Evolutionary conservation across 2,888 invertebrate genomes (phyloP).

Genomic region (Epinotia bilunana): DNA sequence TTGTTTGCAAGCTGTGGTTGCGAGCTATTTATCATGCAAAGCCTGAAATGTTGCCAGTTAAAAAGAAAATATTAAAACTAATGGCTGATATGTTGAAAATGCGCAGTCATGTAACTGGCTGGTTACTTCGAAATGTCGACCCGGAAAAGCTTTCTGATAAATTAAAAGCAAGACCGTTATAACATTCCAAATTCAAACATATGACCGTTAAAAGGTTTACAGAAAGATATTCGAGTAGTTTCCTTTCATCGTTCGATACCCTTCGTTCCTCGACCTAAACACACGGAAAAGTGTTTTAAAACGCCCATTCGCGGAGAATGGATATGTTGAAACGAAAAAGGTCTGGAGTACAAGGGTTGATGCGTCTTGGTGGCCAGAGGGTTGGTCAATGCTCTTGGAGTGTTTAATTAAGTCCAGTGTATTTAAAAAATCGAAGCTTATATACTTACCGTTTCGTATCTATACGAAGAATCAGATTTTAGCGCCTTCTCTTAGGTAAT

Average conservation of each 20-base stretch:
- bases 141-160: constrained; percentile 25
- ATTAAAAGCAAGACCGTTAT: constrained; percentile 28
- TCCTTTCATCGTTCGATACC: constrained; percentile 48
- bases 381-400: constrained; percentile 32
- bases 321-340: constrained; percentile 57
- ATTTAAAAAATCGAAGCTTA: constrained; percentile 22
- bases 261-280: constrained; percentile 60
- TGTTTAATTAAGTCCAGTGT: constrained; percentile 28
- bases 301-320: constrained; percentile 62
- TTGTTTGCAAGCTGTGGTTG: constrained; percentile 19
- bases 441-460: background rate
- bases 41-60: constrained; percentile 16
- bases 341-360: constrained; percentile 53
- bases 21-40: constrained; percentile 18
- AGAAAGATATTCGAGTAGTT: constrained; percentile 48
- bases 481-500: too few relatives aligned
- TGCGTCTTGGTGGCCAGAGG: constrained; percentile 48
- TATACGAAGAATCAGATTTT: background rate
- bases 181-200: constrained; percentile 41
- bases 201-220: constrained; percentile 32
- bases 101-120: constrained; percentile 10
- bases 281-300: constrained; percentile 74
- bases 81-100: background rate
- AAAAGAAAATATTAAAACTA: constrained; percentile 2
- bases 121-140: constrained; percentile 3